Evolutionary conservation across 2,797 vertebrate species (phyloP).

Genomic region (Heteromormyrus szaboi): DNA sequence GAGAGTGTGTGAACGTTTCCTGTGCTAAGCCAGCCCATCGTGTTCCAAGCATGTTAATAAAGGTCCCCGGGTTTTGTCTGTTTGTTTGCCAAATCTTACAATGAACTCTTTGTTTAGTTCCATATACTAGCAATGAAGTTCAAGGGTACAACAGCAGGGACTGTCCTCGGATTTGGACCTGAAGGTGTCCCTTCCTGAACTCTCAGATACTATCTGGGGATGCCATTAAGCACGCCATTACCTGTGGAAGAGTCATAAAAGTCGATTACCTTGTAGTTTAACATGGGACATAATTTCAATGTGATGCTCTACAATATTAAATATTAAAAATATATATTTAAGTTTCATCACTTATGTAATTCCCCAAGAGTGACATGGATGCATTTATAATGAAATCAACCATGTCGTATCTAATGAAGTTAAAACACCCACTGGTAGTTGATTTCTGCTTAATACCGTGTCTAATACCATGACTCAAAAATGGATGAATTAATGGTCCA

Average conservation of each 20-base stretch:
- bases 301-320: not conserved
- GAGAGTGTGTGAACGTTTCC: not conserved
- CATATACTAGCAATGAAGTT: not conserved
- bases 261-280: not conserved
- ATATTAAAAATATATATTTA: not conserved
- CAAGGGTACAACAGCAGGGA: not conserved
- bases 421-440: not conserved
- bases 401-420: constrained; percentile 1
- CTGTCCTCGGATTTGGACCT: not conserved
- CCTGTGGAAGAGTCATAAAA: not conserved
- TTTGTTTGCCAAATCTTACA: not conserved
- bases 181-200: not conserved
- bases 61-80: not conserved
- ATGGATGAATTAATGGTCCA: constrained; percentile 2
- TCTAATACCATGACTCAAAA: not conserved
- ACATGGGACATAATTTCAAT: not conserved
- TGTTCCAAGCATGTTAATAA: not conserved
- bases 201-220: not conserved
- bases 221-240: not conserved
- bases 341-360: not conserved
- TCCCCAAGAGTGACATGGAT: constrained; percentile 1
- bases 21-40: not conserved
- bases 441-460: not conserved
- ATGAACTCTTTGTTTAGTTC: not conserved
- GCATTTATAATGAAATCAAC: constrained; percentile 12